Conservation (phyloP, 2,888 invertebrate genomes). For the Thalpophila matura region DNA sequence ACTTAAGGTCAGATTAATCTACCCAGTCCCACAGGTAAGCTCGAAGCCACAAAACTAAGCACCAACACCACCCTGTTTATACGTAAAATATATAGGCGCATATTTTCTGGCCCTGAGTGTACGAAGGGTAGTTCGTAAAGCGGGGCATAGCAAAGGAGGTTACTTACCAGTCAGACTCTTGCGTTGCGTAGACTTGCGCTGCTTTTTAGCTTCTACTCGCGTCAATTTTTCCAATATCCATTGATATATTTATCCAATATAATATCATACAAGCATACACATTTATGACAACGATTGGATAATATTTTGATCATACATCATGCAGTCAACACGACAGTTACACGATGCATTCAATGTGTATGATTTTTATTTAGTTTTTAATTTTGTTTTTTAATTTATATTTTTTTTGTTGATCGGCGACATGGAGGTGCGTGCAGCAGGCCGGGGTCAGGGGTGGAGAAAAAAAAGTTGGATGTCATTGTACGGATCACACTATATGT, state of each 20-base stretch:
- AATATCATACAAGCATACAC: conserved; percentile 82
- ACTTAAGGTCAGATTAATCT: conserved; percentile 76
- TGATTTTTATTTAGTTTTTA: conserved; percentile 74
- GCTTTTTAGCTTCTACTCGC: conserved; percentile 97
- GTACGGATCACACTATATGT: conserved; percentile 87
- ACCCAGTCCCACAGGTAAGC: conserved; percentile 67
- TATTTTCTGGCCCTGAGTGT: conserved; percentile 78
- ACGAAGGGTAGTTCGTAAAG: conserved; percentile 74
- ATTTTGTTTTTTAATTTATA: conserved; percentile 64
- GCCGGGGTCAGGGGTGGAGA: conserved; percentile 86
- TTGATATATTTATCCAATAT: conserved; percentile 70
- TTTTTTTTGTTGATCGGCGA: conserved; percentile 84
- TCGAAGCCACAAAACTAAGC: conserved; percentile 73
- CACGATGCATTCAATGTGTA: conserved; percentile 89
- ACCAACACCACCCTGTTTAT: conserved; percentile 57
- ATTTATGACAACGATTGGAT: conserved; percentile 83
- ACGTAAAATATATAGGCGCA: conserved; percentile 49
- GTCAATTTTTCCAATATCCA: conserved; percentile 75
- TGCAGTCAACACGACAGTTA: conserved; percentile 89
- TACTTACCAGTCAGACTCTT: conserved; percentile 97
- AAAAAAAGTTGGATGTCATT: conserved; percentile 90
- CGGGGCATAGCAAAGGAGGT: conserved; percentile 85
- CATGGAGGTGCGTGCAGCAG: conserved; percentile 88
- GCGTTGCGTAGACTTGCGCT: conserved; percentile 93
- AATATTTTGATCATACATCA: conserved; percentile 86